Evolutionary conservation across 2,888 invertebrate species (phyloP).

Genomic region (Drosophila koepferae): DNA sequence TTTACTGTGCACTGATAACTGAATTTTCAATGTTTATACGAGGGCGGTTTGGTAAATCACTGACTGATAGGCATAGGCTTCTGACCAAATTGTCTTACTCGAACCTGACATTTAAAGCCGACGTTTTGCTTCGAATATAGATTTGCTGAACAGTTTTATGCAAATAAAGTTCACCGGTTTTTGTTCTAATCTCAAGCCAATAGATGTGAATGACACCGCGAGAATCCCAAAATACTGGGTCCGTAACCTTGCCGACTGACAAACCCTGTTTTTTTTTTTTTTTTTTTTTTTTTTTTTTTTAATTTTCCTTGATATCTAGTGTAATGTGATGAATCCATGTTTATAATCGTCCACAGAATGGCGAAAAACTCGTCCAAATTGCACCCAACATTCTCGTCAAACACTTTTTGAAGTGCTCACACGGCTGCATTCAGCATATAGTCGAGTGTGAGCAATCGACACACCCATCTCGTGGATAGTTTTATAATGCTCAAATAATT

Average conservation of each 20-base stretch:
- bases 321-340: not conserved
- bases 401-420: not conserved
- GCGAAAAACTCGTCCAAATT: not conserved
- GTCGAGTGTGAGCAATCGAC: not conserved
- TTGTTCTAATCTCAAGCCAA: not conserved
- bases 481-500: not conserved
- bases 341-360: not conserved
- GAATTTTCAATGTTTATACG: constrained; percentile 24
- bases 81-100: not conserved
- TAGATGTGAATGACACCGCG: not conserved
- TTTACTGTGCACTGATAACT: constrained; percentile 61
- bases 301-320: not conserved
- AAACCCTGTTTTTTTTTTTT: not conserved
- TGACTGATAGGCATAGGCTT: not conserved
- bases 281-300: not conserved
- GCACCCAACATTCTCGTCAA: not conserved
- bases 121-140: not conserved
- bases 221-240: not conserved
- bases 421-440: not conserved
- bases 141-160: not conserved
- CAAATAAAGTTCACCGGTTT: not conserved
- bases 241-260: not conserved
- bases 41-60: not conserved
- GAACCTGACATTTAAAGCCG: not conserved
- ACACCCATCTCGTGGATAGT: not conserved